phyloP scores from a whole-genome alignment of 2,888 invertebrate genomes.

The Apodemia mormo region DNA sequence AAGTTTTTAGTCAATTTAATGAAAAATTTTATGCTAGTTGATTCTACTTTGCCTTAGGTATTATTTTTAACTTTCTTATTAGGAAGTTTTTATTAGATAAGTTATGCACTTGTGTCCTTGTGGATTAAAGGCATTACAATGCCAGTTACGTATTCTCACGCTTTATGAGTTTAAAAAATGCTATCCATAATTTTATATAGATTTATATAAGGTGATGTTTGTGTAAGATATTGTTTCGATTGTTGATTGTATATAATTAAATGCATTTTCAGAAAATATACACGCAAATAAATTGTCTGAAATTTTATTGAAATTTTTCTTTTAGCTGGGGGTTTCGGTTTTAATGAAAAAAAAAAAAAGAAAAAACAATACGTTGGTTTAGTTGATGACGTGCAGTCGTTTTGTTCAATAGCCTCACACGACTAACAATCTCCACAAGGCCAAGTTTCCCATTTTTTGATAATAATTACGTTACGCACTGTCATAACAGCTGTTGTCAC shows the following conservation, averaged over 20 bases:
- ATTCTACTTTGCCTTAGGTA: constrained; percentile 78
- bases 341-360: constrained; percentile 31
- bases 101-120: constrained; percentile 81
- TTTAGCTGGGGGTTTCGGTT: constrained; percentile 58
- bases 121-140: constrained; percentile 69
- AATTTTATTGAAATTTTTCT: constrained; percentile 68
- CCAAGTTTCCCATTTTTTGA: constrained; percentile 79
- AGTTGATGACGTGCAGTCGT: constrained; percentile 79
- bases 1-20: constrained; percentile 79
- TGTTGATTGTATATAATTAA: constrained; percentile 76
- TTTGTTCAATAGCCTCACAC: constrained; percentile 75
- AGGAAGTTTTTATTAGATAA: constrained; percentile 72
- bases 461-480: constrained; percentile 70
- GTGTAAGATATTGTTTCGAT: constrained; percentile 73
- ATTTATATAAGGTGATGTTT: constrained; percentile 62
- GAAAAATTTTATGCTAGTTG: constrained; percentile 74
- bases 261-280: constrained; percentile 78
- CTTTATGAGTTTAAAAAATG: constrained; percentile 64
- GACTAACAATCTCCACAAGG: constrained; percentile 82
- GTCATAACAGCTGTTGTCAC: constrained; percentile 79
- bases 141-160: constrained; percentile 74
- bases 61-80: constrained; percentile 73
- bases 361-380: constrained; percentile 58
- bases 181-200: constrained; percentile 68
- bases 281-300: constrained; percentile 79